Conservation (phyloP, 92 coral and sea anemone species). For the Porites cylindrica region DNA sequence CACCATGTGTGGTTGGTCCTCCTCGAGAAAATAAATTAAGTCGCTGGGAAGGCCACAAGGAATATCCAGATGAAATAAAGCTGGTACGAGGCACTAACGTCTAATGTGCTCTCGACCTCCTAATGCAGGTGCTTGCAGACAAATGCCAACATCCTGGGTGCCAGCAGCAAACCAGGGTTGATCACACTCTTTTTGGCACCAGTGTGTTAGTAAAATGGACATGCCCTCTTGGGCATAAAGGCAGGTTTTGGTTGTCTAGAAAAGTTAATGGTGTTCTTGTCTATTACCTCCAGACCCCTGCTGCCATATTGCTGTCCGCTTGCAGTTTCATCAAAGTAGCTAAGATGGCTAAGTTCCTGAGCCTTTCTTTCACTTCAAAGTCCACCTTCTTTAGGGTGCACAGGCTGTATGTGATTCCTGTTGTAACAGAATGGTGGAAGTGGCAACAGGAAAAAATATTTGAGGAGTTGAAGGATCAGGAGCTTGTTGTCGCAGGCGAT, state of each 20-base stretch:
- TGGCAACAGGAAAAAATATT: slow-evolving; percentile 47
- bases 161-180: not conserved
- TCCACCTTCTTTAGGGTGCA: slow-evolving; percentile 55
- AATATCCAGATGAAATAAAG: too few species aligned
- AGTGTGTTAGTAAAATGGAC: slow-evolving; percentile 22
- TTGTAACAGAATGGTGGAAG: slow-evolving; percentile 65
- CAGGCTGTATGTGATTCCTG: slow-evolving; percentile 59
- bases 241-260: slow-evolving; percentile 54
- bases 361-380: slow-evolving; percentile 44
- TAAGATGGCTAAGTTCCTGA: slow-evolving; percentile 45
- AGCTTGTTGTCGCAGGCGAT: slow-evolving; percentile 62
- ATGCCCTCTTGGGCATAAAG: slow-evolving; percentile 54
- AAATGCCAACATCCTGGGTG: slow-evolving; percentile 32
- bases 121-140: slow-evolving; percentile 21
- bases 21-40: too few species aligned
- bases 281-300: slow-evolving; percentile 60
- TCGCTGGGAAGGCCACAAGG: too few species aligned
- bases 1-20: too few species aligned
- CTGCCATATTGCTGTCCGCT: slow-evolving; percentile 53
- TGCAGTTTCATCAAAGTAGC: slow-evolving; percentile 46
- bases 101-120: too few species aligned
- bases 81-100: too few species aligned
- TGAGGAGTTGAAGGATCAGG: slow-evolving; percentile 37
- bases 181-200: slow-evolving; percentile 29
- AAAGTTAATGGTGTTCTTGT: slow-evolving; percentile 49